Conservation (phyloP, 2,888 invertebrate genomes). For the Trichogramma dendrolimi region DNA sequence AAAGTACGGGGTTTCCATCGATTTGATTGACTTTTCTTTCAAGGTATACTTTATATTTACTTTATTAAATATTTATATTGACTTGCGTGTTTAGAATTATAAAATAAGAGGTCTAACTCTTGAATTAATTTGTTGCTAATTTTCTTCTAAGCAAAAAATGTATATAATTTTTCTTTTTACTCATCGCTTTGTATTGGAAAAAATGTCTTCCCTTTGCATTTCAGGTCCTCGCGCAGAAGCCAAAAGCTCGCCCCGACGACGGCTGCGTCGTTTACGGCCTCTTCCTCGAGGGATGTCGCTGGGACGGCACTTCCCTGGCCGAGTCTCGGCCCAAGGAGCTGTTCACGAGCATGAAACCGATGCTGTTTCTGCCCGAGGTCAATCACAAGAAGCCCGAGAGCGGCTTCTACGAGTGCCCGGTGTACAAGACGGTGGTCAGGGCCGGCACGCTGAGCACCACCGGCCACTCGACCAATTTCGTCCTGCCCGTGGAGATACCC, state of each 20-base stretch:
- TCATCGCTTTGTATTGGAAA: too few relatives aligned
- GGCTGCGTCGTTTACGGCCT: conserved; percentile 66
- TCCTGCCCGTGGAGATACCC: conserved; percentile 61
- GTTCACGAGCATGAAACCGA: conserved; percentile 69
- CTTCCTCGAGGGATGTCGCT: conserved; percentile 75
- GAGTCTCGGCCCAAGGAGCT: conserved; percentile 67
- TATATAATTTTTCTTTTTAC: too few relatives aligned
- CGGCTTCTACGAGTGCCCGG: conserved; percentile 60
- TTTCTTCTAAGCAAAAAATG: too few relatives aligned
- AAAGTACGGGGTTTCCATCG: conserved; percentile 72
- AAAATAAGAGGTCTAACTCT: not conserved
- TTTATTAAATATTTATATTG: not conserved
- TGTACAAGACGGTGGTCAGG: conserved; percentile 63
- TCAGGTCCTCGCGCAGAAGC: conserved; percentile 45
- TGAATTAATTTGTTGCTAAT: not conserved
- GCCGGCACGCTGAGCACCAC: conserved; percentile 65
- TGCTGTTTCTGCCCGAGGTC: conserved; percentile 68
- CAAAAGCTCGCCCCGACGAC: conserved; percentile 55
- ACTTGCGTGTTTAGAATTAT: not conserved
- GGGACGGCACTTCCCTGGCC: conserved; percentile 60
- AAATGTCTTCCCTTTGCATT: not conserved
- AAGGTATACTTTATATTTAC: conserved; percentile 50
- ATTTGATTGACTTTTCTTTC: conserved; percentile 63
- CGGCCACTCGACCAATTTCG: conserved; percentile 68
- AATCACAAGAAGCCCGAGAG: conserved; percentile 54